Evolutionary conservation across 2,113 vertebrate genomes (phyloP).

Genomic region (Dinomys branickii): DNA sequence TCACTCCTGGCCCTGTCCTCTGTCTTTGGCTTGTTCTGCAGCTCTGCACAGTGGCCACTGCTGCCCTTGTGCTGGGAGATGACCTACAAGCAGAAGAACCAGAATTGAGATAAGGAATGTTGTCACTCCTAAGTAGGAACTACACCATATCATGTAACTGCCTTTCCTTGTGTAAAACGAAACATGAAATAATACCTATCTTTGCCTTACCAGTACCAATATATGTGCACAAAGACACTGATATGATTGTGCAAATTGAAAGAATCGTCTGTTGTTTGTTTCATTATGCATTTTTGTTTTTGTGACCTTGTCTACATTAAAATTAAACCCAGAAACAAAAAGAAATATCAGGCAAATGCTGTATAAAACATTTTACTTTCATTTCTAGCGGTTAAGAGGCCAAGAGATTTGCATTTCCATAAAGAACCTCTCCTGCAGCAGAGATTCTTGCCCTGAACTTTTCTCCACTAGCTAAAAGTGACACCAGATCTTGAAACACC

Average conservation of each 20-base stretch:
- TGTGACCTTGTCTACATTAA: not conserved
- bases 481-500: not conserved
- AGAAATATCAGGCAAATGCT: not conserved
- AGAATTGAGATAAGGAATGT: not conserved
- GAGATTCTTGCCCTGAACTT: not conserved
- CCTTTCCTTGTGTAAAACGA: not conserved
- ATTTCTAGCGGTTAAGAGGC: not conserved
- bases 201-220: not conserved
- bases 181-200: not conserved
- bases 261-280: not conserved
- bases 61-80: not conserved
- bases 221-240: not conserved
- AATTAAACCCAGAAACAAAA: not conserved
- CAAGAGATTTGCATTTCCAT: not conserved
- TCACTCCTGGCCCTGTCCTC: rapidly evolving
- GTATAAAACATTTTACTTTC: not conserved
- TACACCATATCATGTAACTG: not conserved
- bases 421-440: not conserved
- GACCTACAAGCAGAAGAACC: too few species aligned
- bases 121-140: too few species aligned
- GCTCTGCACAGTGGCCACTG: rapidly evolving
- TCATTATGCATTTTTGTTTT: not conserved
- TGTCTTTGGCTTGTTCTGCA: not conserved
- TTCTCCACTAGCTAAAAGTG: not conserved
- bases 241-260: not conserved